Percentiles rank a stretch among this genome's conserved stretches.
These are phyloP conservation scores for Oscheius sp. DNA, from an alignment of 2,888 invertebrate genomes.

Conservation along the genomic window DNA sequence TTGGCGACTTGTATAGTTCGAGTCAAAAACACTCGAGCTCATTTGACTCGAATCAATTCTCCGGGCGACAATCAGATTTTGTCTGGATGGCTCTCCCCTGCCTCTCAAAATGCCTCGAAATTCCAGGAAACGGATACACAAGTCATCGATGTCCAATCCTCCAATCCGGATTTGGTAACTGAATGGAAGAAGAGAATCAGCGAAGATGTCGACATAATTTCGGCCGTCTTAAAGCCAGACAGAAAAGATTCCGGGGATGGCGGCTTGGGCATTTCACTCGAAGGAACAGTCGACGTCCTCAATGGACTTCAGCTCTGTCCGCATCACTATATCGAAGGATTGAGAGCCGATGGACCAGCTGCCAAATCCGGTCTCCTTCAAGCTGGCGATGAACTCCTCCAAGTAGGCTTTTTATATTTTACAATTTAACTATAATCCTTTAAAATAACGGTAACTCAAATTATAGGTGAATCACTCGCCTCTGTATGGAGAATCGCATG, in stretches of 20 bases:
- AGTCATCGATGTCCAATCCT: slow-evolving; percentile 65
- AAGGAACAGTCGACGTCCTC: slow-evolving; percentile 94
- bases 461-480: slow-evolving; percentile 87
- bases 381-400: slow-evolving; percentile 92
- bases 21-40: too few species aligned
- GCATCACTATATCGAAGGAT: slow-evolving; percentile 92
- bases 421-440: background rate
- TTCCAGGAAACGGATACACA: slow-evolving; percentile 64
- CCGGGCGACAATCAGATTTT: background rate
- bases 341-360: slow-evolving; percentile 95
- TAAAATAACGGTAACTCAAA: background rate
- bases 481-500: slow-evolving; percentile 88
- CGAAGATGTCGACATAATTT: slow-evolving; percentile 52
- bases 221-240: slow-evolving; percentile 59
- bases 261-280: slow-evolving; percentile 85
- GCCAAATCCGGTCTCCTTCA: slow-evolving; percentile 87
- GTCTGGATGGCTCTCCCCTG: background rate
- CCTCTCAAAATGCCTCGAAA: background rate
- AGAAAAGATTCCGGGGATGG: slow-evolving; percentile 78
- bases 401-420: slow-evolving; percentile 71
- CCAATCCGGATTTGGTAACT: slow-evolving; percentile 53
- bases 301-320: slow-evolving; percentile 94
- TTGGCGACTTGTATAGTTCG: too few species aligned
- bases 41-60: too few species aligned
- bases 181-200: slow-evolving; percentile 50